phyloP scores from a whole-genome alignment of 2,113 vertebrate genomes.

The Amblyopsis rosae region DNA sequence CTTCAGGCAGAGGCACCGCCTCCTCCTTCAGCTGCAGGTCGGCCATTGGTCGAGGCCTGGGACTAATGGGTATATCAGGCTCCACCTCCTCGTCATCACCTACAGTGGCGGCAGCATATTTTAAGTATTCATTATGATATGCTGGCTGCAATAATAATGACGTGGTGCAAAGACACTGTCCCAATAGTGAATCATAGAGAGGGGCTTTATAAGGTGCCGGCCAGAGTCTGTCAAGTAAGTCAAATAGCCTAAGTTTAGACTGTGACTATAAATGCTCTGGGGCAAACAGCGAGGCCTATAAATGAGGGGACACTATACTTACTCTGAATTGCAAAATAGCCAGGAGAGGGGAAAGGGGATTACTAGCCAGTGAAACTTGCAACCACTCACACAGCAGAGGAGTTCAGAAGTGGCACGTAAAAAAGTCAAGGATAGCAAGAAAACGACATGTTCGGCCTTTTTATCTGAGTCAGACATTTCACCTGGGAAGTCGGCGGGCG shows the following conservation, averaged over 20 bases:
- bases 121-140: background rate
- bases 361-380: slow-evolving; percentile 24
- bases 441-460: background rate
- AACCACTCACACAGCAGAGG: background rate
- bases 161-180: background rate
- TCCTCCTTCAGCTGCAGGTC: slow-evolving; percentile 97
- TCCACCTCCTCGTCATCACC: slow-evolving; percentile 97
- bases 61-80: slow-evolving; percentile 91
- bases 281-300: slow-evolving; percentile 35
- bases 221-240: slow-evolving; percentile 20
- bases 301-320: slow-evolving; percentile 52
- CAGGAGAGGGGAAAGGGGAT: slow-evolving; percentile 30
- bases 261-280: slow-evolving; percentile 34
- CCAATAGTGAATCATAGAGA: background rate
- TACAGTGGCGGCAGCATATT: slow-evolving; percentile 20
- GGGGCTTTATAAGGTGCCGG: slow-evolving; percentile 50
- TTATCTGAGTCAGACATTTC: slow-evolving; percentile 21
- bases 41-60: slow-evolving; percentile 91
- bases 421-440: background rate
- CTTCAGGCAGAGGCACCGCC: slow-evolving; percentile 92
- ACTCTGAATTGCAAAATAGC: slow-evolving; percentile 36
- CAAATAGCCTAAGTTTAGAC: slow-evolving; percentile 50
- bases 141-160: slow-evolving; percentile 1
- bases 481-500: slow-evolving; percentile 98
- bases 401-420: background rate